Evolutionary conservation across 2,888 invertebrate species (phyloP), one percentile per base, ranked within the genome.

Genomic region (Drosophila histrio): DNA sequence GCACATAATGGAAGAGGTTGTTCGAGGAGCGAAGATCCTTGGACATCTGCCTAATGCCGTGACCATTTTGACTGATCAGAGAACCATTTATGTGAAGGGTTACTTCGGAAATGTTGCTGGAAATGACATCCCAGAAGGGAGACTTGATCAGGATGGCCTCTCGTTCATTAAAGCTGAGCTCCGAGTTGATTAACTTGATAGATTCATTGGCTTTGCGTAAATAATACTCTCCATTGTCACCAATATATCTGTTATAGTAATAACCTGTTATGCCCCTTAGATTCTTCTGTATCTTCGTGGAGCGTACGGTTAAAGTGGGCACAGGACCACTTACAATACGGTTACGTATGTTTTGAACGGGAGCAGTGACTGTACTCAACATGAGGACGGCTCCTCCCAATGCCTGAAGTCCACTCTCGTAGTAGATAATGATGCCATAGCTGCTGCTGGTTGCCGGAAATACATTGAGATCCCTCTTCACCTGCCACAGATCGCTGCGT

Each of bases 21-120:
- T 99, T 99, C 0, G 99, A 98, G 70, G 97, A 96, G 77, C 98
- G 94, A 80, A 99, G 94, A 91, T 99, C 98, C 87, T 97, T 95
- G 39, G 98, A 97, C 83, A 97, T 96, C 82, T 99, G 98, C 57
- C 94, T 94, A 69, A 99, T 95, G 11, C 98, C 97, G 90, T 94
- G 94, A 0, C 96, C 96, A 90, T 99, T 99, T 84, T 97, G 96
- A 0, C 95, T 95, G 34, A 99, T 96, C 62, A 96, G 92, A 50
- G 96, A 96, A 76, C 95, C 95, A 82, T 98, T 98, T 2, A 99
- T 94, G 92, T 96, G 96, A 72, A 99, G 95, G 0, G 96, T 95
- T 46, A 99, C 95, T 93, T 98, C 97, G 0, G 97, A 97, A 50
- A 98, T 94, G 88, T 97, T 97, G 66, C 97, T 96, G 3, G 94